phyloP scores from a whole-genome alignment of 1,140 invertebrate species.

The Bombus pyrosoma region DNA sequence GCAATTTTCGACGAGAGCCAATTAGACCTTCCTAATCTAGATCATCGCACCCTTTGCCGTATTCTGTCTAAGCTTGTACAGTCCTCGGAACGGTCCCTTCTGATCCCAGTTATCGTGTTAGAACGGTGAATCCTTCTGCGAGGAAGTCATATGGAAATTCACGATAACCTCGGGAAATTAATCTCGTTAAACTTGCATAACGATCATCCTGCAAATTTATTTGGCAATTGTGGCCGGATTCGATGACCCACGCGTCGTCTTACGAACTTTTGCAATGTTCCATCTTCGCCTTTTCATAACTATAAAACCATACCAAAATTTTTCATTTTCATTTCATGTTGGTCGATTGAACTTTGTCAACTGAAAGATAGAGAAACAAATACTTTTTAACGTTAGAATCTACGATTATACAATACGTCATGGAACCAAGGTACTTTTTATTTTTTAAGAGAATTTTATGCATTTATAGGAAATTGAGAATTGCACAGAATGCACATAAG shows the following conservation, averaged over 20 bases:
- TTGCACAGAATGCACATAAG: too few species aligned
- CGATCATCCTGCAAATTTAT: conserved; percentile 12
- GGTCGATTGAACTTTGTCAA: too few species aligned
- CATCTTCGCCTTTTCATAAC: too few species aligned
- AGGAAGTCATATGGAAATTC: conserved; percentile 55
- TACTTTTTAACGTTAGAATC: too few species aligned
- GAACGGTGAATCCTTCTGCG: conserved; percentile 28
- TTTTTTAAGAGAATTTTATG: too few species aligned
- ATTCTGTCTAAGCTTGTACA: conserved; percentile 41
- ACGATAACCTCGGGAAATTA: conserved; percentile 45
- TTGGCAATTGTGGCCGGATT: too few species aligned
- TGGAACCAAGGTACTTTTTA: too few species aligned
- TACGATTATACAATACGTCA: too few species aligned
- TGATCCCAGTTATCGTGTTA: conserved; percentile 60
- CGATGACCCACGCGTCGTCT: neutral
- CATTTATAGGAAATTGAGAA: too few species aligned
- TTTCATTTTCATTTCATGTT: too few species aligned
- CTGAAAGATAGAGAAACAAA: too few species aligned
- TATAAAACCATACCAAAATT: too few species aligned
- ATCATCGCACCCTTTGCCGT: conserved; percentile 33
- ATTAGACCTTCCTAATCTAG: conserved; percentile 61
- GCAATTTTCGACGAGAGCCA: conserved; percentile 3
- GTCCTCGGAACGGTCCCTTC: conserved; percentile 45
- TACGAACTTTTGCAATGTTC: neutral
- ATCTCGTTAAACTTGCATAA: conserved; percentile 51